Evolutionary conservation across 2,797 vertebrate species (phyloP).

Genomic region (Sebastes flavidus): DNA sequence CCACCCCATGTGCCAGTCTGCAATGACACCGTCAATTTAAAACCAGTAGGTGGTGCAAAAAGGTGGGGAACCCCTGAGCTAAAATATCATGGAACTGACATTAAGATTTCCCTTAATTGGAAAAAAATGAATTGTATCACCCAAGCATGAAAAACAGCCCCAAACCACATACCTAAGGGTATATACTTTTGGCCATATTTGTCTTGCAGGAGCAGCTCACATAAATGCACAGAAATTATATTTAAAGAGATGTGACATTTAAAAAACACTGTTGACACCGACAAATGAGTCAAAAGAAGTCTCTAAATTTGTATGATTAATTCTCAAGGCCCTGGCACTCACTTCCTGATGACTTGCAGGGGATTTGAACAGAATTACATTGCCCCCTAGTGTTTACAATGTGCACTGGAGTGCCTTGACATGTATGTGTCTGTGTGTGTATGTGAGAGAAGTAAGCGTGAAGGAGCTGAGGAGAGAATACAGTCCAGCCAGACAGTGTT

Average conservation of each 20-base stretch:
- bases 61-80: background rate
- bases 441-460: background rate
- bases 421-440: background rate
- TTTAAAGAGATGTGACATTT: constrained; percentile 53
- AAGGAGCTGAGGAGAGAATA: background rate
- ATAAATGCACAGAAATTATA: constrained; percentile 7
- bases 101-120: background rate
- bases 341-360: background rate
- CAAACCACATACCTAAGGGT: background rate
- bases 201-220: background rate
- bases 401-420: background rate
- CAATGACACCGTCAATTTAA: background rate
- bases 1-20: background rate
- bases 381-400: constrained; percentile 77
- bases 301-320: constrained; percentile 47
- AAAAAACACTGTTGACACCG: constrained; percentile 41
- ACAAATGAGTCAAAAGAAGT: constrained; percentile 56
- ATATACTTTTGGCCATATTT: background rate
- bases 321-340: constrained; percentile 26
- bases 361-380: constrained; percentile 57
- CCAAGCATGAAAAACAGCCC: background rate
- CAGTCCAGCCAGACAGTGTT: background rate
- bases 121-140: background rate
- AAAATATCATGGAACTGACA: background rate
- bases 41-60: background rate